A percentile compares a stretch with the other conserved stretches of the same genome.
These are phyloP conservation scores for Phoxinus phoxinus DNA, from an alignment of 2,113 vertebrate species.

Conservation along the genomic window DNA sequence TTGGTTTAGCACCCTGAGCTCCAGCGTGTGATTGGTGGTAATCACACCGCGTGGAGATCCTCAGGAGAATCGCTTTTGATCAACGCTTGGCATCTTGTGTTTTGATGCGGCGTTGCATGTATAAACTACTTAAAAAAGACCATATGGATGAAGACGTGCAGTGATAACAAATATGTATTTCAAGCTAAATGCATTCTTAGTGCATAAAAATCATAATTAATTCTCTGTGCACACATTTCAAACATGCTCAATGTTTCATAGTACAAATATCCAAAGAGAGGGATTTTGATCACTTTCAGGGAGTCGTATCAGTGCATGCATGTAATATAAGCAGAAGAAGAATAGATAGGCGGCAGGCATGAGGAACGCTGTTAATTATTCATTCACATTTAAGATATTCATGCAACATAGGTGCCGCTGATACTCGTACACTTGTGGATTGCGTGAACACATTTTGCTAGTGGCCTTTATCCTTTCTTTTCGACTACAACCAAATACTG, in stretches of 20 bases:
- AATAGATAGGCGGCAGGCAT: neutral
- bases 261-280: neutral
- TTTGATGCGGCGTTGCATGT: neutral
- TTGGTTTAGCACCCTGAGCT: conserved; percentile 23
- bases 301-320: neutral
- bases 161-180: neutral
- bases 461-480: neutral
- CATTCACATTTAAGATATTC: neutral
- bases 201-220: neutral
- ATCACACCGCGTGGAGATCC: neutral
- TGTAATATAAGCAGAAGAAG: neutral
- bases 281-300: neutral
- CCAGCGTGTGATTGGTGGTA: conserved; percentile 22
- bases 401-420: neutral
- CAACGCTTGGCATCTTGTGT: conserved; percentile 3
- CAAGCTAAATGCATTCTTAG: too few species aligned
- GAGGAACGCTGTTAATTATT: conserved; percentile 6
- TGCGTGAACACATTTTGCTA: neutral
- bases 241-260: neutral
- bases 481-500: neutral
- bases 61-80: conserved; percentile 22
- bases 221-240: neutral
- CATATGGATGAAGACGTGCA: neutral
- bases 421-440: neutral
- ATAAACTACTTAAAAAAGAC: neutral